phyloP scores from a whole-genome alignment of 2,888 invertebrate species.

The Lordiphosa andalusiaca region DNA sequence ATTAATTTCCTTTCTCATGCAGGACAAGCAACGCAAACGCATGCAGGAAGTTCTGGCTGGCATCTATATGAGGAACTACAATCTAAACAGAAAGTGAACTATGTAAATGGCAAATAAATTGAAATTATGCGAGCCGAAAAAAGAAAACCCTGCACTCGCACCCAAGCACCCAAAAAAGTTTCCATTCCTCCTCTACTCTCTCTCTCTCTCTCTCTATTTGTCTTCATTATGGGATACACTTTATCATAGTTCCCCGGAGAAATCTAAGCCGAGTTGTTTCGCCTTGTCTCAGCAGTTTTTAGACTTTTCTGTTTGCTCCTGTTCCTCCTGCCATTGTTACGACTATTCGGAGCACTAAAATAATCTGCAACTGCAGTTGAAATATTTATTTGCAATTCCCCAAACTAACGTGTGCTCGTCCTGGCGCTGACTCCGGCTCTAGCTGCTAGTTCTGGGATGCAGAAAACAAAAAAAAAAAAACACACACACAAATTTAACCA shows the following conservation, averaged over 20 bases:
- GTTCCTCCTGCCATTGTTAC: constrained; percentile 34
- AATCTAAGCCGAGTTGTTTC: constrained; percentile 61
- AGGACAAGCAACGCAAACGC: constrained; percentile 52
- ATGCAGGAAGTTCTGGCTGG: constrained; percentile 60
- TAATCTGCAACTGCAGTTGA: constrained; percentile 75
- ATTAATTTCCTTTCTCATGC: constrained; percentile 40
- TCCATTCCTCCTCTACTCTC: constrained; percentile 10
- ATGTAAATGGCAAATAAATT: constrained; percentile 47
- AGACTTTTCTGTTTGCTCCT: constrained; percentile 31
- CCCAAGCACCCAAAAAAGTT: constrained; percentile 32
- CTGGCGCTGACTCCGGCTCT: not conserved
- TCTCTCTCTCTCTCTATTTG: constrained; percentile 44
- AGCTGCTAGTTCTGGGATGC: constrained; percentile 5
- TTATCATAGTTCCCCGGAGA: constrained; percentile 61
- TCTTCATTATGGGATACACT: constrained; percentile 61
- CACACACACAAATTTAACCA: constrained; percentile 18
- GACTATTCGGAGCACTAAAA: constrained; percentile 52
- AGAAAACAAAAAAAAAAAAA: not conserved
- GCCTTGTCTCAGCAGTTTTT: constrained; percentile 48
- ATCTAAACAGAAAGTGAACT: constrained; percentile 53
- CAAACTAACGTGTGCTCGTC: constrained; percentile 57
- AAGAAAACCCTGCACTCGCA: not conserved
- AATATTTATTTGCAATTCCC: constrained; percentile 77
- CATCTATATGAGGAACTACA: constrained; percentile 61
- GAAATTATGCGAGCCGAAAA: constrained; percentile 46